These are phyloP conservation scores for Watsonalla cultraria DNA, from an alignment of 2,888 invertebrate species.

Conservation along the genomic window DNA sequence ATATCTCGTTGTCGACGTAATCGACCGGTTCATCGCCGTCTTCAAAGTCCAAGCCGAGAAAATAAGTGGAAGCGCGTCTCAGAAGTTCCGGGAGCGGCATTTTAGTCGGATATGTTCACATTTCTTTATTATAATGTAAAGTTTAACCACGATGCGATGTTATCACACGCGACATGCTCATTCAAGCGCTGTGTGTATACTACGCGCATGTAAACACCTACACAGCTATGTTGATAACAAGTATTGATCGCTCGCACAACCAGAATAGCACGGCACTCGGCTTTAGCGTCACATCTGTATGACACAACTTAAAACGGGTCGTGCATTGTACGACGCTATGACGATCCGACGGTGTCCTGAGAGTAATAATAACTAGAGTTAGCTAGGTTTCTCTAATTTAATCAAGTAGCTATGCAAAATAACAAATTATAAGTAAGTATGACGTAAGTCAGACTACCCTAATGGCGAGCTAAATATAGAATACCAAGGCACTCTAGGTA, in stretches of 20 bases:
- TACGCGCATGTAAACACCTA: conserved; percentile 74
- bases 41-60: conserved; percentile 83
- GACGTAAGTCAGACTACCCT: too few relatives aligned
- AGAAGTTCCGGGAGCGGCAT: conserved; percentile 90
- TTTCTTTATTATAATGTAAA: conserved; percentile 37
- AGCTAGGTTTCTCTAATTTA: too few relatives aligned
- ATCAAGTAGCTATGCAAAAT: too few relatives aligned
- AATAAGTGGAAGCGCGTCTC: conserved; percentile 88
- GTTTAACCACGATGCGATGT: conserved; percentile 23
- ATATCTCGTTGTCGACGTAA: conserved; percentile 90
- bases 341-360: too few relatives aligned
- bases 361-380: too few relatives aligned
- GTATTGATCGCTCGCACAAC: conserved; percentile 64
- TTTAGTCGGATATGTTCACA: conserved; percentile 46
- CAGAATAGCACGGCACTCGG: conserved; percentile 43
- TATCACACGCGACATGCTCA: conserved; percentile 59
- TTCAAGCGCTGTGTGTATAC: conserved; percentile 57
- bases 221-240: conserved; percentile 66
- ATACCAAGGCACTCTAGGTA: conserved; percentile 4
- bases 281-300: conserved; percentile 43
- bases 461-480: too few relatives aligned
- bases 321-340: conserved; percentile 3
- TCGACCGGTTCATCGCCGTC: conserved; percentile 78
- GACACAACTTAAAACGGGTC: conserved; percentile 8
- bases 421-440: too few relatives aligned